These are phyloP conservation scores for Meandrina meandrites DNA, from an alignment of 92 coral and sea anemone species.

Conservation along the genomic window DNA sequence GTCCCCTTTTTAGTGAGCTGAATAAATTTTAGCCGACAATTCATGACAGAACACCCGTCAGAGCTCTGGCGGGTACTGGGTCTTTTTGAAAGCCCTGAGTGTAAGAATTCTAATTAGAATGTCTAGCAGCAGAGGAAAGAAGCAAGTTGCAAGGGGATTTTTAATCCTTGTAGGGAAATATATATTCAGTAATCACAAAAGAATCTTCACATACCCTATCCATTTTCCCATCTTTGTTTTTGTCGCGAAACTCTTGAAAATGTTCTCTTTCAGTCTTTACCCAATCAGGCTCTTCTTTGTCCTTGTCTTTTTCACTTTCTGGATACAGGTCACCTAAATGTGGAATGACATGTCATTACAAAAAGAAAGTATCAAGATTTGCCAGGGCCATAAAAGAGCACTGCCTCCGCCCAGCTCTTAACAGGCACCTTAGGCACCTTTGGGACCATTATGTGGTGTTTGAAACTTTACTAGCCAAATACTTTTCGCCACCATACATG, in stretches of 20 bases:
- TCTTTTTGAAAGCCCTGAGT: too few relatives aligned
- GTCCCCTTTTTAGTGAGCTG: too few relatives aligned
- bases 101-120: background rate
- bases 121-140: background rate
- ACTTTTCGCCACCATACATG: too few relatives aligned
- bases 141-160: background rate
- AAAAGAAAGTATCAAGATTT: background rate
- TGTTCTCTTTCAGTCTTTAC: slow-evolving; percentile 91
- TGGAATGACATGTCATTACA: background rate
- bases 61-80: too few relatives aligned
- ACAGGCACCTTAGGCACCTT: too few relatives aligned
- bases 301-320: slow-evolving; percentile 81
- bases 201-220: slow-evolving; percentile 68
- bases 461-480: too few relatives aligned
- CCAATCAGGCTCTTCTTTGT: slow-evolving; percentile 95
- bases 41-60: too few relatives aligned
- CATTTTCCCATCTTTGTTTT: slow-evolving; percentile 92
- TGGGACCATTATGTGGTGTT: too few relatives aligned
- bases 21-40: too few relatives aligned
- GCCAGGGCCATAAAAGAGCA: too few relatives aligned
- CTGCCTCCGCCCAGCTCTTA: too few relatives aligned
- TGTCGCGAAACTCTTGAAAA: slow-evolving; percentile 82
- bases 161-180: too few relatives aligned
- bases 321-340: slow-evolving; percentile 90
- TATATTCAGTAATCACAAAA: background rate